These are phyloP conservation scores for Eueremaeus valkanovi DNA, from an alignment of 2,888 invertebrate species.

Conservation along the genomic window DNA sequence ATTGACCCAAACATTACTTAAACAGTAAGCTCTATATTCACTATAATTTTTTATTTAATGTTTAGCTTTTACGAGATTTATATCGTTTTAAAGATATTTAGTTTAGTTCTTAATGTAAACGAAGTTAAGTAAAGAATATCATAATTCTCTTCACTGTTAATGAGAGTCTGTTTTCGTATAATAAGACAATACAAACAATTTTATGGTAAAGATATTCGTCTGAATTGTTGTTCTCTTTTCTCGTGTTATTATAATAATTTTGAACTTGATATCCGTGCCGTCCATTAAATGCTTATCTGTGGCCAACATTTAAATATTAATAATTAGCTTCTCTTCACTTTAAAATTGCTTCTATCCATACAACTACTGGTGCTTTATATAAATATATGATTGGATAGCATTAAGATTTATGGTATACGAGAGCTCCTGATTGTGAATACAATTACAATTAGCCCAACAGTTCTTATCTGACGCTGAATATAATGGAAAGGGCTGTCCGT, in stretches of 20 bases:
- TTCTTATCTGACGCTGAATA: neutral
- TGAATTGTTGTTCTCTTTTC: neutral
- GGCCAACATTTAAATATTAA: constrained; percentile 8
- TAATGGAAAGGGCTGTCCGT: neutral
- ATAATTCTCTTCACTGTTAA: too few species aligned
- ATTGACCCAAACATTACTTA: constrained; percentile 29
- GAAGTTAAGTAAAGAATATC: neutral
- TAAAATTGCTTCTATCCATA: neutral
- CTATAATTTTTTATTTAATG: neutral
- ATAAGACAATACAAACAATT: neutral
- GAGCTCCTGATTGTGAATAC: neutral
- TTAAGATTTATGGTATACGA: constrained; percentile 1
- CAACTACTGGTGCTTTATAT: neutral
- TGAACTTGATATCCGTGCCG: constrained; percentile 31
- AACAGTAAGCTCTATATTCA: neutral
- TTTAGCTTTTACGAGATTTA: neutral
- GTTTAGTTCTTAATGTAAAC: neutral
- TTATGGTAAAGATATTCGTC: neutral
- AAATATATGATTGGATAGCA: neutral
- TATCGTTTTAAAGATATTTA: neutral
- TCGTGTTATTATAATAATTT: constrained; percentile 25
- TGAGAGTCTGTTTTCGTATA: neutral
- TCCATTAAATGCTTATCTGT: constrained; percentile 16
- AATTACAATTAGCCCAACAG: neutral
- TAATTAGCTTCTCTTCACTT: constrained; percentile 28